Evolutionary conservation across 2,797 vertebrate species (phyloP).

Genomic region (Esox masquinongy): DNA sequence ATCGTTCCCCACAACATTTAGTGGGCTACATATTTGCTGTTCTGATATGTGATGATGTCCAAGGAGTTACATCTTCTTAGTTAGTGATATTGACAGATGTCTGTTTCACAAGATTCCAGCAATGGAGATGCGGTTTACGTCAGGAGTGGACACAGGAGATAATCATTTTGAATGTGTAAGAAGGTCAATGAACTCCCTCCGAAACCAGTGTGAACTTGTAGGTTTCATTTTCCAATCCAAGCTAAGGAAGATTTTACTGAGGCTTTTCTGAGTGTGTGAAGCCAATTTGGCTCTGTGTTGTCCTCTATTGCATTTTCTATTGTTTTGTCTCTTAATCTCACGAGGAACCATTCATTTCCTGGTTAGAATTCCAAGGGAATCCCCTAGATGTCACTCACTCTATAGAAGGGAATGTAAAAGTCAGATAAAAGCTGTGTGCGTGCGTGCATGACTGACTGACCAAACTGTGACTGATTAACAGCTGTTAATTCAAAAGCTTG

Average conservation of each 20-base stretch:
- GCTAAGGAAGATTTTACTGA: not conserved
- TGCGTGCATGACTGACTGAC: not conserved
- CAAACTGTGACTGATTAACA: conserved; percentile 19
- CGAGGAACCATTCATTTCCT: not conserved
- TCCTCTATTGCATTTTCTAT: not conserved
- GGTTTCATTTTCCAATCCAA: not conserved
- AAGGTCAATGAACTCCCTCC: not conserved
- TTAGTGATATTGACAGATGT: too few species aligned
- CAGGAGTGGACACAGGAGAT: too few species aligned
- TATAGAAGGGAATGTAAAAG: not conserved
- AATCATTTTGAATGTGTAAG: not conserved
- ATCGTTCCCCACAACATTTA: too few species aligned
- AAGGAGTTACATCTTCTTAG: too few species aligned
- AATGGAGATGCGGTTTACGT: too few species aligned
- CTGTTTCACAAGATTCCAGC: too few species aligned
- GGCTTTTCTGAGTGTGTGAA: not conserved
- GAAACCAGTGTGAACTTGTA: not conserved
- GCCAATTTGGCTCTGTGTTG: not conserved
- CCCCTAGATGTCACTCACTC: not conserved
- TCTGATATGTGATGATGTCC: too few species aligned
- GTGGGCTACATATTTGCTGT: too few species aligned
- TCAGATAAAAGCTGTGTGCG: not conserved
- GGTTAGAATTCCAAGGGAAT: not conserved
- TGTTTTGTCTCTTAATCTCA: not conserved
- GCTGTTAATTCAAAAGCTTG: conserved; percentile 28